Evolutionary conservation across 2,888 invertebrate genomes (phyloP), one percentile per base, ranked within the genome.

Genomic region (Diplolepis rosae): DNA sequence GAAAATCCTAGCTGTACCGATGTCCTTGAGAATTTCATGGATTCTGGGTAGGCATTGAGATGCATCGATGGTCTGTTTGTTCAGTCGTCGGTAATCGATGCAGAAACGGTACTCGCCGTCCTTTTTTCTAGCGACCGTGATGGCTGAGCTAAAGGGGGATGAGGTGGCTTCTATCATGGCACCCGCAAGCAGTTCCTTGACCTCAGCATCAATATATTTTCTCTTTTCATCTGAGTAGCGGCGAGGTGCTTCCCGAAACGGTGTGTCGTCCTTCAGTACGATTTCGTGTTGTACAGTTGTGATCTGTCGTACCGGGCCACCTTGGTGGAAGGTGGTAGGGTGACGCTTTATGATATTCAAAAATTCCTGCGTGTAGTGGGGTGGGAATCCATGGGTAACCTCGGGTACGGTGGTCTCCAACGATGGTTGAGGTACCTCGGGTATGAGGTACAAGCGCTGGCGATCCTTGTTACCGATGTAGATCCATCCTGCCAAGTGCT

Each of bases 1-100:
- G 50, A 85, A 85, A 3, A 83, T 70, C 15, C 48, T 66, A 0
- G 84, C 84, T 6, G 51, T 80, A 30, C 68, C 72, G 0, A 70
- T 0, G 13, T 68, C 71, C 6, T 68, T 65, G 6, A 74, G 13
- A 0, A 56, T n/a, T 1, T 72, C 48, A 1, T 66, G 54, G 7
- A 75, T 72, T 1, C 13, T 27, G 3, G 70, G 72, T 0, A 72
- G 24, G 30, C 13, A 7, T 30, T 68, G 66, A 1, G 50, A 7
- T 1, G 51, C 39, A 9, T 61, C 67, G 9, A 65, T 9, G 1
- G 72, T 68, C 2, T 61, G 9, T 1, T 2, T 11, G n/a, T 75
- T 75, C 9, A 73, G 9, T 22, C 52, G 7, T 0, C 71, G 48
- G 45, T 80, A 81, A 73, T 79, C 78, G 4, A 75, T 28, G 54